Conservation (phyloP, 2,797 vertebrate genomes). For the Smutsia gigantea region DNA sequence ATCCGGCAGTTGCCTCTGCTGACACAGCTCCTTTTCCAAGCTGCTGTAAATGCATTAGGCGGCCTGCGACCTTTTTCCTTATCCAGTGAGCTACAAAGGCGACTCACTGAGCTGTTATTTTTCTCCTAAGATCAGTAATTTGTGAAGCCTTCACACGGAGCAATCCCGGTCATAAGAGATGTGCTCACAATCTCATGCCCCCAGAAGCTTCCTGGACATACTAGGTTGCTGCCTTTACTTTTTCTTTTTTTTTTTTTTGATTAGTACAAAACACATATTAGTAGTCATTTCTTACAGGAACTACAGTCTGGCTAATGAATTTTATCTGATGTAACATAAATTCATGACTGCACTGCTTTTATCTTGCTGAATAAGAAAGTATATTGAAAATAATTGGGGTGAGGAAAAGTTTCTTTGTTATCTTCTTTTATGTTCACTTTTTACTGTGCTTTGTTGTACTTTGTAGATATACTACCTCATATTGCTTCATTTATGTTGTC, state of each 20-base stretch:
- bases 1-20: slow-evolving; percentile 52
- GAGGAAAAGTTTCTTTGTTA: slow-evolving; percentile 58
- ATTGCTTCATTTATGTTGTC: slow-evolving; percentile 45
- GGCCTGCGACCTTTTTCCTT: not conserved
- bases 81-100: not conserved
- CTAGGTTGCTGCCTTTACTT: not conserved
- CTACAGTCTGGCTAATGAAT: not conserved
- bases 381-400: slow-evolving; percentile 63
- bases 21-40: slow-evolving; percentile 30
- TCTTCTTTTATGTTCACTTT: slow-evolving; percentile 51
- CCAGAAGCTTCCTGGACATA: slow-evolving; percentile 45
- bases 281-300: not conserved
- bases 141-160: slow-evolving; percentile 56
- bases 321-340: slow-evolving; percentile 47
- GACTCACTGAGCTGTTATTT: slow-evolving; percentile 46
- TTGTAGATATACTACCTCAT: slow-evolving; percentile 41
- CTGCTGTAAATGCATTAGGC: slow-evolving; percentile 8
- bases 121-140: slow-evolving; percentile 48
- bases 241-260: not conserved
- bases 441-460: slow-evolving; percentile 41
- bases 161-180: slow-evolving; percentile 23
- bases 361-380: slow-evolving; percentile 64
- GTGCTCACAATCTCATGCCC: not conserved
- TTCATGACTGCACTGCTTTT: slow-evolving; percentile 10
- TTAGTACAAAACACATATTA: not conserved